Conservation (phyloP, 2,113 vertebrate genomes). For the Uria lomvia region DNA sequence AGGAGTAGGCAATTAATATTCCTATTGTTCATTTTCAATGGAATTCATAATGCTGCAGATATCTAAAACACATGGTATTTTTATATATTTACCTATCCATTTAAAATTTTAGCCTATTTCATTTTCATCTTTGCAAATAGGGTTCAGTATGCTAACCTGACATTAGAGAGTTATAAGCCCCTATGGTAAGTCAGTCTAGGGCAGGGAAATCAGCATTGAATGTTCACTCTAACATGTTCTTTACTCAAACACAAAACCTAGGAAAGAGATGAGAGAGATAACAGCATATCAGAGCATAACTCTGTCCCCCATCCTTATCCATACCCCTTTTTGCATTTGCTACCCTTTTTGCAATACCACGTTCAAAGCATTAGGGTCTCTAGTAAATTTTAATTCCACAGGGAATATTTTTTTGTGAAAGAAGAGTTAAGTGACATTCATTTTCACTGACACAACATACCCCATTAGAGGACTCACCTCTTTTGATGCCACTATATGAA, state of each 20-base stretch:
- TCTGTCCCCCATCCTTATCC: not conserved
- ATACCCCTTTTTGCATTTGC: not conserved
- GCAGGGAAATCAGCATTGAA: not conserved
- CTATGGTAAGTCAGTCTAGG: not conserved
- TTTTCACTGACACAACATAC: not conserved
- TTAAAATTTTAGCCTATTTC: not conserved
- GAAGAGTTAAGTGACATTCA: not conserved
- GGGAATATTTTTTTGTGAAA: not conserved
- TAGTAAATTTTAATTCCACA: not conserved
- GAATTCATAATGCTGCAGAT: not conserved
- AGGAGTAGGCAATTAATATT: not conserved
- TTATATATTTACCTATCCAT: not conserved
- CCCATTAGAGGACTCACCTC: conserved; percentile 74
- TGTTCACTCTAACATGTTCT: not conserved
- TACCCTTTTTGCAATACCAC: not conserved
- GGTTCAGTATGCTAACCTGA: not conserved
- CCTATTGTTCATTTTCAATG: not conserved
- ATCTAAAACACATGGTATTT: not conserved
- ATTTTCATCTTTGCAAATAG: not conserved
- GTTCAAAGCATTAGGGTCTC: not conserved
- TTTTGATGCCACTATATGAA: conserved; percentile 96
- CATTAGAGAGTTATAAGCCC: not conserved
- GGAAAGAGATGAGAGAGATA: not conserved
- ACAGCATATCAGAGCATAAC: not conserved
- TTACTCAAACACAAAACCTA: not conserved